phyloP scores from a whole-genome alignment of 2,797 vertebrate genomes.

The Scolopax rusticola region DNA sequence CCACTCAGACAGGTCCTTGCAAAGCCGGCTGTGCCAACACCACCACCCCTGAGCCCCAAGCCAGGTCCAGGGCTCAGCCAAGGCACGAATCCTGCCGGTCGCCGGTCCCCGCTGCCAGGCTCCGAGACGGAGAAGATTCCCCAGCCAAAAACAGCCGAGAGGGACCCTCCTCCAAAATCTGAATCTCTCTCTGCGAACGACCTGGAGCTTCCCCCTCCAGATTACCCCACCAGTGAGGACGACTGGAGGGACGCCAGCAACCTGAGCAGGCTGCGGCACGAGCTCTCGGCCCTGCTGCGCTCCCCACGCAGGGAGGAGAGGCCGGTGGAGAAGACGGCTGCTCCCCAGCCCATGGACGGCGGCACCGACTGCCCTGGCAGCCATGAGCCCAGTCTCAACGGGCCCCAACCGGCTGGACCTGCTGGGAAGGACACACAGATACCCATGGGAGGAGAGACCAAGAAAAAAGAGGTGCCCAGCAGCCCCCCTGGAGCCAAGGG shows the following conservation, averaged over 20 bases:
- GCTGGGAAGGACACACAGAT: neutral
- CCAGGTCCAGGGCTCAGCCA: neutral
- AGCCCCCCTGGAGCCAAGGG: neutral
- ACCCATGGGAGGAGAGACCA: neutral
- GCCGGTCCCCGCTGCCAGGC: neutral
- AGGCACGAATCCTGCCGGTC: rapidly evolving
- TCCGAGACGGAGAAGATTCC: neutral
- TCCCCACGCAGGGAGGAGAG: conserved; percentile 66
- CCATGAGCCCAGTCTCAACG: neutral
- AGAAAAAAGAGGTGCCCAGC: conserved; percentile 7
- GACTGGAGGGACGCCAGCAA: conserved; percentile 75
- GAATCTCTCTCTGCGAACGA: neutral
- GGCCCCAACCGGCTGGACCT: neutral
- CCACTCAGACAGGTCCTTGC: rapidly evolving
- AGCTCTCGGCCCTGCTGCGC: conserved; percentile 75
- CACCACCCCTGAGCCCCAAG: neutral
- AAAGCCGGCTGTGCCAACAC: neutral
- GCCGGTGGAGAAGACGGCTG: neutral
- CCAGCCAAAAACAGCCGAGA: neutral
- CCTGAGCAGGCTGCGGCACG: conserved; percentile 70
- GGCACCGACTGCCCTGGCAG: rapidly evolving
- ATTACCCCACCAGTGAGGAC: conserved; percentile 17
- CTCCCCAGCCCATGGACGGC: rapidly evolving
- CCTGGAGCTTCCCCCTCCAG: conserved; percentile 59
- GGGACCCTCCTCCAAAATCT: neutral